Evolutionary conservation across 2,888 invertebrate genomes (phyloP).

Genomic region (Osmoderma eremita): DNA sequence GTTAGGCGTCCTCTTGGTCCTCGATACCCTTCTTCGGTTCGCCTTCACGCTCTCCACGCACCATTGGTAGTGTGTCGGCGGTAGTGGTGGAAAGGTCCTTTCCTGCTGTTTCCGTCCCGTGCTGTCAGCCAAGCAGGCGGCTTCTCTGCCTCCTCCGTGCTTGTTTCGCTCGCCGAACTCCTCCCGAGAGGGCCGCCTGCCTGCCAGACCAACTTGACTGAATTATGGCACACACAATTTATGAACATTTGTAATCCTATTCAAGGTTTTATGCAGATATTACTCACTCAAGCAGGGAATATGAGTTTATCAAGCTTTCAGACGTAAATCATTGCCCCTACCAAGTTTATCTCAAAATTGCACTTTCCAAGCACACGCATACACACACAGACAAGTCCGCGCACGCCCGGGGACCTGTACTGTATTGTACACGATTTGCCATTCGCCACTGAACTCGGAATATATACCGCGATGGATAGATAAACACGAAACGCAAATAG

Average conservation of each 20-base stretch:
- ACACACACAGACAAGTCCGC: constrained; percentile 5
- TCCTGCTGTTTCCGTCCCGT: constrained; percentile 34
- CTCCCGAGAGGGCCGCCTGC: constrained; percentile 48
- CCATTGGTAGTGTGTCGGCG: constrained; percentile 20
- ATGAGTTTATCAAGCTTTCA: constrained; percentile 71
- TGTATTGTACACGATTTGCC: constrained; percentile 42
- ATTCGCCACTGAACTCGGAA: constrained; percentile 17
- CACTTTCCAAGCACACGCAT: constrained; percentile 67
- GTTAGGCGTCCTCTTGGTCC: constrained; percentile 40
- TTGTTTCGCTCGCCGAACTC: constrained; percentile 44
- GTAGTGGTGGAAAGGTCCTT: constrained; percentile 18
- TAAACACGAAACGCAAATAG: constrained; percentile 29
- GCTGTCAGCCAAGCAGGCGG: constrained; percentile 30
- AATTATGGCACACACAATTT: constrained; percentile 65
- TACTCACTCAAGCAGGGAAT: constrained; percentile 66
- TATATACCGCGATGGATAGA: constrained; percentile 26
- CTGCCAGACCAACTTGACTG: constrained; percentile 58
- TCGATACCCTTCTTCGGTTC: constrained; percentile 34
- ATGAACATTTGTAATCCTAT: constrained; percentile 66
- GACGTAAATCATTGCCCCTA: constrained; percentile 73
- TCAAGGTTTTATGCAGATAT: constrained; percentile 66
- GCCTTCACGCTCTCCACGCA: constrained; percentile 39
- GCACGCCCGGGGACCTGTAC: constrained; percentile 42
- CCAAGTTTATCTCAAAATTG: constrained; percentile 72
- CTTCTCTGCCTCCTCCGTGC: constrained; percentile 26